phyloP scores from a whole-genome alignment of 1,140 invertebrate genomes.

The Conopomorpha cramerella region DNA sequence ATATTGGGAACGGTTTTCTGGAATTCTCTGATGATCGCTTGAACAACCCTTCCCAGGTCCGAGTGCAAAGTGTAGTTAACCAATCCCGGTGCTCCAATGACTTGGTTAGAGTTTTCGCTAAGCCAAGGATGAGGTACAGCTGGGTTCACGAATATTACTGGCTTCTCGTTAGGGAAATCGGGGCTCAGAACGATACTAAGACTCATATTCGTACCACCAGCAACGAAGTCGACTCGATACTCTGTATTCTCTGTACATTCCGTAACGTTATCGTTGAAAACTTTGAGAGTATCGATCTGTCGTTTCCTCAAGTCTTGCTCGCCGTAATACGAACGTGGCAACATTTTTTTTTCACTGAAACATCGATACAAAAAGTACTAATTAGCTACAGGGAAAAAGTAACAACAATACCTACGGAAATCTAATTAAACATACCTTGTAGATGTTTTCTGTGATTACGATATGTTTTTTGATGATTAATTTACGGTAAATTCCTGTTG shows the following conservation, averaged over 20 bases:
- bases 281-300: slow-evolving; percentile 75
- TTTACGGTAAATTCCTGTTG: no score
- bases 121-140: slow-evolving; percentile 72
- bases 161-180: slow-evolving; percentile 77
- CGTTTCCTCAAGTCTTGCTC: slow-evolving; percentile 57
- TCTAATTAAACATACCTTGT: no score
- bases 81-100: slow-evolving; percentile 71
- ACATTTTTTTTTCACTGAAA: slow-evolving; percentile 26
- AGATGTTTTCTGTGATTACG: no score
- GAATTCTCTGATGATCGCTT: slow-evolving; percentile 77
- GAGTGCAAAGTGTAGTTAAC: slow-evolving; percentile 77
- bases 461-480: no score
- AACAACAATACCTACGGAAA: not conserved
- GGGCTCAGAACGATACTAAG: slow-evolving; percentile 67
- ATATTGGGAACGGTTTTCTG: slow-evolving; percentile 59
- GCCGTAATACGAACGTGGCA: slow-evolving; percentile 31
- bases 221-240: slow-evolving; percentile 71
- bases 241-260: slow-evolving; percentile 72
- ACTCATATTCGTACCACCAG: slow-evolving; percentile 65
- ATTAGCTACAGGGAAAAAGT: not conserved
- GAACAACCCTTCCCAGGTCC: slow-evolving; percentile 77
- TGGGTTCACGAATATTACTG: slow-evolving; percentile 69
- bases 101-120: slow-evolving; percentile 64
- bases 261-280: slow-evolving; percentile 73
- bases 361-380: slow-evolving; percentile 5